phyloP scores from a whole-genome alignment of 2,888 invertebrate genomes.

The Tenthredo amoena region DNA sequence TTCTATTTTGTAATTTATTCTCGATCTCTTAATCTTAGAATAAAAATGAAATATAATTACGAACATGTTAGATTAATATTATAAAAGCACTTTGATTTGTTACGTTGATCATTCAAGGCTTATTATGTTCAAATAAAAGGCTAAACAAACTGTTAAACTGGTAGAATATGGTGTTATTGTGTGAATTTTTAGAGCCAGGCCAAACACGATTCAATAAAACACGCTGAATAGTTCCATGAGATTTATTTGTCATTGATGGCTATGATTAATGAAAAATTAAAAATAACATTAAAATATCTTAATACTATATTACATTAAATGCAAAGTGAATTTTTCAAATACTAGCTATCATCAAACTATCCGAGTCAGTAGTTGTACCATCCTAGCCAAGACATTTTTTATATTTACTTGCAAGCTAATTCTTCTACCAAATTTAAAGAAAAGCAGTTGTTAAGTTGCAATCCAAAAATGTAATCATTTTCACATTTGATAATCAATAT shows the following conservation, averaged over 20 bases:
- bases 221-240: constrained; percentile 60
- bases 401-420: constrained; percentile 26
- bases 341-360: constrained; percentile 45
- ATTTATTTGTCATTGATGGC: constrained; percentile 61
- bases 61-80: not conserved
- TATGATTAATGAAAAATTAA: constrained; percentile 57
- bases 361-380: constrained; percentile 10
- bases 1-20: not conserved
- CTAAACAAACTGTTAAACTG: not conserved
- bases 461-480: not conserved
- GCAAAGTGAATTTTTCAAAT: constrained; percentile 45
- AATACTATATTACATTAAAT: constrained; percentile 48
- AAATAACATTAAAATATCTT: constrained; percentile 48
- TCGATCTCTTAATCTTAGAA: not conserved
- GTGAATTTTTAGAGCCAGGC: constrained; percentile 54
- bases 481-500: not conserved
- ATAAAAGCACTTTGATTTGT: constrained; percentile 20
- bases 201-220: constrained; percentile 60
- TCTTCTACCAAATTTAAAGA: not conserved
- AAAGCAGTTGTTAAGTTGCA: not conserved
- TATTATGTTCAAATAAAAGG: not conserved
- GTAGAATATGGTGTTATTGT: not conserved
- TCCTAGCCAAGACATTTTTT: constrained; percentile 29
- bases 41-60: not conserved
- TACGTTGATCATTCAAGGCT: constrained; percentile 23